Base-by-base conservation (phyloP, 2,113 vertebrate species). In the Polyodon spathula region DNA sequence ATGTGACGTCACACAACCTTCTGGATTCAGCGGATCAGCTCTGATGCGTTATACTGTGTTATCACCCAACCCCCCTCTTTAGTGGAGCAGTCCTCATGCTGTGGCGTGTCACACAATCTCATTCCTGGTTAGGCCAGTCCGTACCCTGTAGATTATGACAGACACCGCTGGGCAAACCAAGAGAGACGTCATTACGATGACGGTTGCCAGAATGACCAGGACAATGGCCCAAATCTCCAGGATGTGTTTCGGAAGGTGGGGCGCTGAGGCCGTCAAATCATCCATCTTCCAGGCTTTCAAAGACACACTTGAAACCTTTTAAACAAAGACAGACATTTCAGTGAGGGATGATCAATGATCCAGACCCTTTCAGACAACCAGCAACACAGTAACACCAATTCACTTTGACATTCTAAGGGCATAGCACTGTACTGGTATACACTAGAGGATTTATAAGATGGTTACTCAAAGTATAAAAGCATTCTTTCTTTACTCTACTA, bases 141-240 rank as follows among this genome's bases (percentile, higher is more conserved):
- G 76, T 37, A 91, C 72, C 48, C 89, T 78, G 54, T 90, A 86
- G 70, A 91, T 73, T 68, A 91, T 80, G 70, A 91, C 72, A 0
- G 77, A 84, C 0, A 78, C 81, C 50, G 87, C 87, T 0, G 89
- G 89, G 65, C 87, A 88, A 37, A 88, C 76, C 61, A 91, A 15
- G 66, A 91, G 56, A 16, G 76, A 83, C 0, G 84, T 88, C 89
- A 91, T 91, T 64, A 91, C 37, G 37, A 90, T 64, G 16, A 91
- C 70, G 58, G 89, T 88, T 63, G 76, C 86, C 71, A 91, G 63
- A 66, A 91, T 89, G 68, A 91, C 73, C 54, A 91, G 73, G 59
- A 91, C 64, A 0, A 91, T 91, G 58, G 76, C 82, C 89, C 89
- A 91, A 67, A 90, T 12, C 11, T 90, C 86, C 78, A 91, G 70